Percentiles rank a stretch among this genome's conserved stretches.
Conservation (phyloP, 2,797 vertebrate genomes). For the Chromis chromis region DNA sequence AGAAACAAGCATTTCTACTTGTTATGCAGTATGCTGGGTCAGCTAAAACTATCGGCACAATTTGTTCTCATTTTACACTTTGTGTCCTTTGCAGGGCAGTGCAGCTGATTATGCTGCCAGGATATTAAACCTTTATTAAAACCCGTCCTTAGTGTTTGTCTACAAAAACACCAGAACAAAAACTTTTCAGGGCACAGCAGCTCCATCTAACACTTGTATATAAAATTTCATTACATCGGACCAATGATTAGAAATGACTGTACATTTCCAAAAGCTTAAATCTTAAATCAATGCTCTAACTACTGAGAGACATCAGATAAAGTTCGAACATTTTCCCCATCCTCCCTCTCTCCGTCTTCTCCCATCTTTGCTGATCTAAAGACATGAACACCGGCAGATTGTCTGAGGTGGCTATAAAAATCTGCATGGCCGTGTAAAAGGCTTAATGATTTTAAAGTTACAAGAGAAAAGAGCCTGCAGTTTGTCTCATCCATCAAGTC, state of each 20-base stretch:
- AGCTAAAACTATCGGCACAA: background rate
- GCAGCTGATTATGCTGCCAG: background rate
- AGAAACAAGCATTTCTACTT: background rate
- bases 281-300: background rate
- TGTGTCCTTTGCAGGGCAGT: background rate
- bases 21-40: background rate
- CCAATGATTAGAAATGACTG: background rate
- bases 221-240: background rate
- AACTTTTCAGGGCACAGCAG: background rate
- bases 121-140: slow-evolving; percentile 2
- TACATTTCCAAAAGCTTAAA: background rate
- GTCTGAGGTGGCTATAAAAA: slow-evolving; percentile 80
- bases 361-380: slow-evolving; percentile 50
- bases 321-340: slow-evolving; percentile 22
- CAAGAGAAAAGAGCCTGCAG: slow-evolving; percentile 81
- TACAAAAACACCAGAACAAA: too few species aligned
- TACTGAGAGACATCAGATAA: slow-evolving; percentile 19
- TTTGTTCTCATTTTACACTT: background rate
- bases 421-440: slow-evolving; percentile 82
- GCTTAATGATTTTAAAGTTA: slow-evolving; percentile 89
- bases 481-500: slow-evolving; percentile 85
- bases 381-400: slow-evolving; percentile 61
- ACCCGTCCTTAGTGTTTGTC: too few species aligned
- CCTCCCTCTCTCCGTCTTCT: slow-evolving; percentile 20
- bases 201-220: background rate